These are phyloP conservation scores for Hermetia illucens DNA, from an alignment of 1,140 invertebrate species.

Conservation along the genomic window DNA sequence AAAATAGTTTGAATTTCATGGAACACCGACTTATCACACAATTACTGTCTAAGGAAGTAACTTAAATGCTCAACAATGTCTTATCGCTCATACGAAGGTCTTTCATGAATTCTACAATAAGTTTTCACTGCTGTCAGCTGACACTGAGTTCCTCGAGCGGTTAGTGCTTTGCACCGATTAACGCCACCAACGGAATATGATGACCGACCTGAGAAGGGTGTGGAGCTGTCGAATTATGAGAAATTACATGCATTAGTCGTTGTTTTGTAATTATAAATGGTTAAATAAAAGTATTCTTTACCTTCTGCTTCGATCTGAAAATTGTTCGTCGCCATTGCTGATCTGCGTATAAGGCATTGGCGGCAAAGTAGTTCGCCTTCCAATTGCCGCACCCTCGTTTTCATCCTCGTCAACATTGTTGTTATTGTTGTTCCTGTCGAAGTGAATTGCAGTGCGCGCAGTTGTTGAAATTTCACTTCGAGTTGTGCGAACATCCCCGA, in stretches of 20 bases:
- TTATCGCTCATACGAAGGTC: background rate
- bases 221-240: background rate
- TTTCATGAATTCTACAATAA: background rate
- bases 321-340: background rate
- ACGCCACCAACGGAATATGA: background rate
- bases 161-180: background rate
- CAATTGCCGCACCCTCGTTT: too few species aligned
- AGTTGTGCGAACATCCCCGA: background rate
- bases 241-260: too few species aligned
- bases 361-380: background rate
- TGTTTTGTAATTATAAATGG: too few species aligned
- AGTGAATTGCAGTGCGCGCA: too few species aligned
- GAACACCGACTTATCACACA: too few species aligned
- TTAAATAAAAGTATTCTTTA: background rate
- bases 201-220: background rate
- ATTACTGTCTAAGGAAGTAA: too few species aligned
- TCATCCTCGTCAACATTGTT: too few species aligned
- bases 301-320: background rate
- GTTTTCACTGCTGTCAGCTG: background rate
- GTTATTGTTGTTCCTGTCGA: too few species aligned
- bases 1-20: too few species aligned
- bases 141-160: background rate
- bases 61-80: too few species aligned
- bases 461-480: background rate
- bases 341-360: background rate